Conservation (phyloP, 2,113 vertebrate species). For the Erythrocercus mccallii region DNA sequence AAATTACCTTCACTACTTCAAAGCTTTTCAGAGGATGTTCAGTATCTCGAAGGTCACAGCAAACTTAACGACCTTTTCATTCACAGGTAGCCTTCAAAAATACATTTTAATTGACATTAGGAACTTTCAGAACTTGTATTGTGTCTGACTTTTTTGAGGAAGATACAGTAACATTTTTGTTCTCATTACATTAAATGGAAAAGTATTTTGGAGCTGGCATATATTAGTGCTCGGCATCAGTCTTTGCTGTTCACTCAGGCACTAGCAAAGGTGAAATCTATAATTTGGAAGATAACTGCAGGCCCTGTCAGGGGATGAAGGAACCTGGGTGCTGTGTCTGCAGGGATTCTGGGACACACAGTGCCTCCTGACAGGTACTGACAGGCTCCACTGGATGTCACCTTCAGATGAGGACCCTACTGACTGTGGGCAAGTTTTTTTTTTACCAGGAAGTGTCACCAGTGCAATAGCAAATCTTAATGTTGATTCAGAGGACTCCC, state of each 20-base stretch:
- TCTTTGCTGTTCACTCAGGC: background rate
- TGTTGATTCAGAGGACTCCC: background rate
- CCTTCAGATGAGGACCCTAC: background rate
- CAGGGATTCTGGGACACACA: background rate
- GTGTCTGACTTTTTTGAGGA: constrained; percentile 4
- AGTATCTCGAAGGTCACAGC: constrained; percentile 9
- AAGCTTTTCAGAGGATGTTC: constrained; percentile 33
- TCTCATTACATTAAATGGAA: background rate
- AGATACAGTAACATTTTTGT: background rate
- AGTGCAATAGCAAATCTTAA: background rate
- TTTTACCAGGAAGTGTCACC: background rate
- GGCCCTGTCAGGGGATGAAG: background rate
- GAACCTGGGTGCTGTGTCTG: background rate
- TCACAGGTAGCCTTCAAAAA: constrained; percentile 54
- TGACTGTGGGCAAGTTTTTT: fast-evolving
- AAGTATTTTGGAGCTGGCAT: background rate
- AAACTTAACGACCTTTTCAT: constrained; percentile 50
- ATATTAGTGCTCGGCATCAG: background rate
- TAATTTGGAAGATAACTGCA: background rate
- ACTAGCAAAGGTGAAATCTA: background rate
- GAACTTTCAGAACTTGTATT: constrained; percentile 2
- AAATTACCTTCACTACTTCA: background rate
- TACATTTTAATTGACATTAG: constrained; percentile 19
- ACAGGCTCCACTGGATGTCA: background rate
- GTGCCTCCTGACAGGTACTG: background rate